These are phyloP conservation scores for Thecocarcelia acutangulata DNA, from an alignment of 2,888 invertebrate species.

Conservation along the genomic window DNA sequence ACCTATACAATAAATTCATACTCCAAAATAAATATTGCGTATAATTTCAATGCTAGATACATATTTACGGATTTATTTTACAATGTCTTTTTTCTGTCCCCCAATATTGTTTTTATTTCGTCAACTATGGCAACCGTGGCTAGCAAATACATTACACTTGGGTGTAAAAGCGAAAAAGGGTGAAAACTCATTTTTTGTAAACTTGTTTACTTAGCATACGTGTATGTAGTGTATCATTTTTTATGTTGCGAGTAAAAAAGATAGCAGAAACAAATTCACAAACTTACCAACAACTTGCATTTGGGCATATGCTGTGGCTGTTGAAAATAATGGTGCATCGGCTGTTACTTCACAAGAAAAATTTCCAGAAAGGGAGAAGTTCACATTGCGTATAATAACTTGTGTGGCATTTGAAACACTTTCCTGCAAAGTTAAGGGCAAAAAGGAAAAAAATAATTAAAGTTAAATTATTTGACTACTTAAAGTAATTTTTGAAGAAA, in stretches of 20 bases:
- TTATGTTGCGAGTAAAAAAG: conserved; percentile 1
- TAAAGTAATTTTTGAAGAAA: conserved; percentile 11
- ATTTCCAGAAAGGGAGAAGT: conserved; percentile 86
- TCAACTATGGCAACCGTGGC: no score
- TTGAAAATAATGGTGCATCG: conserved; percentile 86
- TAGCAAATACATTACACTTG: no score
- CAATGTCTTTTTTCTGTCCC: no score
- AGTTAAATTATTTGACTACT: neutral
- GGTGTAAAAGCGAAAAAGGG: no score
- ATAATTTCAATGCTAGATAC: no score
- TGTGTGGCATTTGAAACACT: conserved; percentile 87
- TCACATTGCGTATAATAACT: conserved; percentile 86
- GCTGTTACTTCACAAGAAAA: conserved; percentile 88
- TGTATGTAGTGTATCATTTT: neutral
- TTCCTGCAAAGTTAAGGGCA: conserved; percentile 82
- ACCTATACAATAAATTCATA: no score
- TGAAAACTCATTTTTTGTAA: no score
- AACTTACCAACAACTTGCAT: conserved; percentile 88
- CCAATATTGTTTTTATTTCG: no score
- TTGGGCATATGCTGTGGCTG: conserved; percentile 84
- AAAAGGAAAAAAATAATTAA: conserved; percentile 34
- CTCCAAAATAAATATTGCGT: no score
- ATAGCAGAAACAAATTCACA: neutral
- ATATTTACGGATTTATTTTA: no score
- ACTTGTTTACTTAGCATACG: no score